Evolutionary conservation across 2,113 vertebrate species (phyloP), one percentile per base, ranked within the genome.

Genomic region (Dryoscopus gambensis): DNA sequence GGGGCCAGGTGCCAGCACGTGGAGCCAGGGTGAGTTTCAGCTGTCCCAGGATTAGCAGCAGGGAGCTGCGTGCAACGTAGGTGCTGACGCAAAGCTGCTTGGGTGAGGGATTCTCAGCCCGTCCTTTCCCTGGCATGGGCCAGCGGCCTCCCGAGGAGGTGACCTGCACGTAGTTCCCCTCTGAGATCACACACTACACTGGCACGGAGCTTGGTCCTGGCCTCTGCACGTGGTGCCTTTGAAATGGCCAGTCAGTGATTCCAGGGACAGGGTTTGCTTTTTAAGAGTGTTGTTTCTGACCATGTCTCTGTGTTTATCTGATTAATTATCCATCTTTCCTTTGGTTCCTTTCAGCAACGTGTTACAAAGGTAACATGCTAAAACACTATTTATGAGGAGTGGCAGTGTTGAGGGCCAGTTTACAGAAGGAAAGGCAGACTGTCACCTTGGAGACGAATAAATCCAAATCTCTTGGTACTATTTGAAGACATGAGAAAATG

Each of bases 11-110:
- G 70, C 84, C 93, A 89, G 93, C 35, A 28, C 2, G 2, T 63
- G 89, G 62, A 82, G 87, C 47, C 30, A 33, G 83, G 25, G 28
- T 23, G 52, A 50, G 84, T 75, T 62, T 90, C 95, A 92, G 88
- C 95, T 96, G 90, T 86, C 31, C 0, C 0, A 62, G 80, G 86
- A 92, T 92, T 93, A 95, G 83, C 93, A 89, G 69, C 64, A 24
- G 44, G 83, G 86, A 91, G 89, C 73, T 4, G 5, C 0, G 0
- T 85, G 62, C 53, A 5, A 17, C 17, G 15, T 87, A 75, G 69
- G 37, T 6, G 10, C 84, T 95, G 96, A 95, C 22, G 83, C 84
- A 90, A 10, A 83, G 27, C 35, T 2, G 5, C 64, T 24, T 22
- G 59, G 2, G 6, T 60, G 90, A 71, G 68, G 86, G 87, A 84